These are phyloP conservation scores for Tachyglossus aculeatus DNA, from an alignment of 2,797 vertebrate species.

Conservation along the genomic window DNA sequence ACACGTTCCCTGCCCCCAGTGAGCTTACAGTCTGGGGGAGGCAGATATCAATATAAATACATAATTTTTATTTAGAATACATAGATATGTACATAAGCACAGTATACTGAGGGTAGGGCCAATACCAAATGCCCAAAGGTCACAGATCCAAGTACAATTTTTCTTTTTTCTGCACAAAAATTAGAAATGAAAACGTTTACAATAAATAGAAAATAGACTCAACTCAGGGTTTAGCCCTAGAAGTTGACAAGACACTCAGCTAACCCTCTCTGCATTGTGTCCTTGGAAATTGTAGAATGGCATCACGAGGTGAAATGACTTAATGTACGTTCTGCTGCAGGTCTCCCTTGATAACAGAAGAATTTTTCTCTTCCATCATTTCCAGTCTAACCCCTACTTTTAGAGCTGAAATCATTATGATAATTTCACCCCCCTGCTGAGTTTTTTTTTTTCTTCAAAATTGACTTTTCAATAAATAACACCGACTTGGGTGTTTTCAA, in stretches of 20 bases:
- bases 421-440: conserved; percentile 49
- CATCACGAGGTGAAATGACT: conserved; percentile 1
- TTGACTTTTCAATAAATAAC: conserved; percentile 34
- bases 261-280: background rate
- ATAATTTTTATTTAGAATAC: no score
- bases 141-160: no score
- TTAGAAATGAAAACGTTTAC: no score
- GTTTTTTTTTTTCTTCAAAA: conserved; percentile 43
- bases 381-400: conserved; percentile 10
- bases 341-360: conserved; percentile 37
- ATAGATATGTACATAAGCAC: no score
- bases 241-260: background rate
- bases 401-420: conserved; percentile 13
- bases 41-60: no score
- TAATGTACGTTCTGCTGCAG: conserved; percentile 32
- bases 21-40: no score
- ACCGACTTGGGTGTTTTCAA: conserved; percentile 12
- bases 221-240: background rate
- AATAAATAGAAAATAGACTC: no score
- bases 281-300: conserved; percentile 3
- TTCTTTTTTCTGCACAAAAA: no score
- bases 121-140: no score
- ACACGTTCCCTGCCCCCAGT: no score
- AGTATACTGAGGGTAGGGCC: no score
- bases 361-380: no score